phyloP scores from a whole-genome alignment of 2,888 invertebrate genomes.

The Drosophila incognita region DNA sequence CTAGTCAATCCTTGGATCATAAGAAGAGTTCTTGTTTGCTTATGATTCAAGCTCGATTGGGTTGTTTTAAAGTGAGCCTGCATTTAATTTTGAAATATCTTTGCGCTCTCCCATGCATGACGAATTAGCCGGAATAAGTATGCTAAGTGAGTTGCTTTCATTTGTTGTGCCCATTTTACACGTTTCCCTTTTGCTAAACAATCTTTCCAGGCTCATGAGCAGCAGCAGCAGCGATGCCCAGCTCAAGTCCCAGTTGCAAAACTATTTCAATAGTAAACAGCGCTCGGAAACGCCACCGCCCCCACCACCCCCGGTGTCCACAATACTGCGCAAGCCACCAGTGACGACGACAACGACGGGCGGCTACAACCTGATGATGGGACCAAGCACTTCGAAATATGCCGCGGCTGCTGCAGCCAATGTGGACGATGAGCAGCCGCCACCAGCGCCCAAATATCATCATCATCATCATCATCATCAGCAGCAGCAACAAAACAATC shows the following conservation, averaged over 20 bases:
- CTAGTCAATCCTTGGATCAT: constrained; percentile 26
- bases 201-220: constrained; percentile 61
- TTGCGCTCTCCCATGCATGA: constrained; percentile 40
- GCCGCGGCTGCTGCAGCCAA: constrained; percentile 45
- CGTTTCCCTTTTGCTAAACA: constrained; percentile 10
- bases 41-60: constrained; percentile 31
- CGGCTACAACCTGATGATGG: constrained; percentile 37
- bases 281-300: constrained; percentile 70
- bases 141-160: constrained; percentile 28
- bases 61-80: background rate
- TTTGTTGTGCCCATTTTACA: constrained; percentile 11
- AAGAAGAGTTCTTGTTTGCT: background rate
- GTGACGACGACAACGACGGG: background rate
- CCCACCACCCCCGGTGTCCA: constrained; percentile 46
- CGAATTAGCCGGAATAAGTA: constrained; percentile 52
- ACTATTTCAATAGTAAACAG: constrained; percentile 56
- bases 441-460: constrained; percentile 45
- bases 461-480: constrained; percentile 19
- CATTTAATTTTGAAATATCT: constrained; percentile 9
- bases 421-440: constrained; percentile 33
- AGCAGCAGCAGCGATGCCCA: constrained; percentile 85
- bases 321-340: constrained; percentile 26
- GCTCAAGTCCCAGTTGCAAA: constrained; percentile 73
- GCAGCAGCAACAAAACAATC: constrained; percentile 8
- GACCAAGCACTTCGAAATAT: constrained; percentile 69